These are phyloP conservation scores for Acromyrmex echinatior DNA, from an alignment of 1,140 invertebrate species.

Conservation along the genomic window DNA sequence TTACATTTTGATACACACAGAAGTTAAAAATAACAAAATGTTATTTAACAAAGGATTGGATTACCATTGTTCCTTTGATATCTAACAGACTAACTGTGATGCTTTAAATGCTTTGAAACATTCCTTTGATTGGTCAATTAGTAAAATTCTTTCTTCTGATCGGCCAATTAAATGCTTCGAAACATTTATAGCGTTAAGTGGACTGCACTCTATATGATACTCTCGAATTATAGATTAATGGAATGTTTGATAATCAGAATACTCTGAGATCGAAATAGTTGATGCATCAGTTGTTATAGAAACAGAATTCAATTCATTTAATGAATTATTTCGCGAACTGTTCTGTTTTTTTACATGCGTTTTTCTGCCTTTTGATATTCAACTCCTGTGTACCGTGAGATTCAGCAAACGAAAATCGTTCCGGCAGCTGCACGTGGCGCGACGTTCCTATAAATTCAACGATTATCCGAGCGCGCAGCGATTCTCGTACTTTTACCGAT, in stretches of 20 bases:
- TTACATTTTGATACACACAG: too few relatives aligned
- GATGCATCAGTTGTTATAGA: not conserved
- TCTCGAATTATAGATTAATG: not conserved
- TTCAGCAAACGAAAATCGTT: slow-evolving; percentile 19
- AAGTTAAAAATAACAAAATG: too few relatives aligned
- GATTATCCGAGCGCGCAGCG: slow-evolving; percentile 31
- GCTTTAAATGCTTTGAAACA: too few relatives aligned
- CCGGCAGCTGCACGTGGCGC: not conserved
- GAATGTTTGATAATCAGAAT: not conserved
- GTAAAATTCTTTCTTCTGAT: too few relatives aligned
- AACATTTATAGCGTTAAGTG: too few relatives aligned
- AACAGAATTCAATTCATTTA: not conserved
- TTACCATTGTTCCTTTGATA: too few relatives aligned
- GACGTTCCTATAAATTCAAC: slow-evolving; percentile 31
- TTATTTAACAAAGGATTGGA: too few relatives aligned
- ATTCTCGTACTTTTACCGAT: slow-evolving; percentile 42
- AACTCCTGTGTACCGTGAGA: not conserved
- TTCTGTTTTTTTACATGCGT: slow-evolving; percentile 4
- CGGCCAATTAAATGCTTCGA: too few relatives aligned
- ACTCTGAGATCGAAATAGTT: not conserved
- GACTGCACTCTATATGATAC: too few relatives aligned
- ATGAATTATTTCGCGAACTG: not conserved
- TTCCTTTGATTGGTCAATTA: too few relatives aligned
- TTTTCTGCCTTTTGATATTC: slow-evolving; percentile 16
- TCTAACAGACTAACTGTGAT: too few relatives aligned